phyloP scores from a whole-genome alignment of 64 coral and sea anemone species.

The Stichodactyla mertensii region DNA sequence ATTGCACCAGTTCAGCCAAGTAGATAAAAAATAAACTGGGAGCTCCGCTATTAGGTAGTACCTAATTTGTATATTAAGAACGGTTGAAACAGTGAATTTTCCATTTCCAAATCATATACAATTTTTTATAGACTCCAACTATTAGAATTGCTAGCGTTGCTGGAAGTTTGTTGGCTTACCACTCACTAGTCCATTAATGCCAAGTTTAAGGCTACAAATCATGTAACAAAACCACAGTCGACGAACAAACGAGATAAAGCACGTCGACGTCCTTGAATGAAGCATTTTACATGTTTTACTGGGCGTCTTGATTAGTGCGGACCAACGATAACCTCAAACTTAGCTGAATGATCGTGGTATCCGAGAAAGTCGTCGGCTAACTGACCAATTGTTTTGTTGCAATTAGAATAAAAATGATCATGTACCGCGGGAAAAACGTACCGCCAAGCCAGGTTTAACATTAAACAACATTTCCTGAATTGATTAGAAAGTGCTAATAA shows the following conservation, averaged over 20 bases:
- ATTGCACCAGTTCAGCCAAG: too few species aligned
- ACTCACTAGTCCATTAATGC: background rate
- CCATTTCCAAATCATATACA: too few species aligned
- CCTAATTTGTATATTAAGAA: too few species aligned
- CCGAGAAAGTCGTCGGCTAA: too few species aligned
- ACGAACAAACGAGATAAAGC: background rate
- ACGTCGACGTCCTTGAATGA: background rate
- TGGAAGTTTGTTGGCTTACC: background rate
- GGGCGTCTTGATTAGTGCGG: background rate
- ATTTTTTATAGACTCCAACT: too few species aligned
- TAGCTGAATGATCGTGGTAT: background rate
- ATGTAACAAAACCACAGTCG: background rate
- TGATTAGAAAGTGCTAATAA: background rate
- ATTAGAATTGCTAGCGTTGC: too few species aligned
- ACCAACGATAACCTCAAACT: background rate
- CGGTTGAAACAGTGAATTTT: too few species aligned
- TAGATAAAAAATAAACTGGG: too few species aligned
- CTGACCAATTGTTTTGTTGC: too few species aligned
- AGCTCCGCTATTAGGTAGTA: too few species aligned
- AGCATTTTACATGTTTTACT: background rate
- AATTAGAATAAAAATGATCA: too few species aligned
- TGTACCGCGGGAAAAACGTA: background rate
- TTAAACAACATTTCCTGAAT: background rate
- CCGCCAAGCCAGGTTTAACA: background rate
- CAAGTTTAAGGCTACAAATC: background rate